Percentiles rank a stretch among this genome's conserved stretches.
Conservation (phyloP, 2,113 vertebrate species). For the Chrysochloris asiatica region DNA sequence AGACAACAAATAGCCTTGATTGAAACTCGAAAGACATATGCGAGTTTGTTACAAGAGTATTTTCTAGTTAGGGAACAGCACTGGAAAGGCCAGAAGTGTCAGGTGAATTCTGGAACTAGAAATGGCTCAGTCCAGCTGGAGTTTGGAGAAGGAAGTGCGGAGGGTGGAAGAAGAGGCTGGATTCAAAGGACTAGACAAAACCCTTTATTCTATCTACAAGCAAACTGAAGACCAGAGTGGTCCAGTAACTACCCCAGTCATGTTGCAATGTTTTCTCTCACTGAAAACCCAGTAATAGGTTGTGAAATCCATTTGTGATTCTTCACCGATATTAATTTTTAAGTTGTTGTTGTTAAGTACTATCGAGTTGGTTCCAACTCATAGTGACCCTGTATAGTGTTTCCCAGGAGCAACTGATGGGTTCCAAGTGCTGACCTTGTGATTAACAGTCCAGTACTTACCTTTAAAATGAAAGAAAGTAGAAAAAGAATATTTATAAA, state of each 20-base stretch:
- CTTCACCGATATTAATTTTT: too few species aligned
- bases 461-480: slow-evolving; percentile 23
- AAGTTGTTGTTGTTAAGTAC: too few species aligned
- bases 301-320: not conserved
- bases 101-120: not conserved
- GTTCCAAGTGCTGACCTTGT: too few species aligned
- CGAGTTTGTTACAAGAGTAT: not conserved
- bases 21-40: not conserved
- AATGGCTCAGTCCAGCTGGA: not conserved
- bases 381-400: too few species aligned
- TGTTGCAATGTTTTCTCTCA: not conserved
- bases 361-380: too few species aligned
- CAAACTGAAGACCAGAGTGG: not conserved
- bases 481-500: not conserved
- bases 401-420: too few species aligned
- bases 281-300: not conserved
- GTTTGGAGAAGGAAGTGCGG: not conserved
- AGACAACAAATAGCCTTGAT: not conserved
- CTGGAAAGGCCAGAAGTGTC: not conserved
- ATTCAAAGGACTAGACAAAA: not conserved
- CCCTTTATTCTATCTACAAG: not conserved
- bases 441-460: too few species aligned
- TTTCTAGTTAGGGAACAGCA: not conserved
- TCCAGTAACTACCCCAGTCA: not conserved
- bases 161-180: not conserved